Base-by-base conservation (phyloP, 1,140 invertebrate species). In the Cyrtorhinus lividipennis region DNA sequence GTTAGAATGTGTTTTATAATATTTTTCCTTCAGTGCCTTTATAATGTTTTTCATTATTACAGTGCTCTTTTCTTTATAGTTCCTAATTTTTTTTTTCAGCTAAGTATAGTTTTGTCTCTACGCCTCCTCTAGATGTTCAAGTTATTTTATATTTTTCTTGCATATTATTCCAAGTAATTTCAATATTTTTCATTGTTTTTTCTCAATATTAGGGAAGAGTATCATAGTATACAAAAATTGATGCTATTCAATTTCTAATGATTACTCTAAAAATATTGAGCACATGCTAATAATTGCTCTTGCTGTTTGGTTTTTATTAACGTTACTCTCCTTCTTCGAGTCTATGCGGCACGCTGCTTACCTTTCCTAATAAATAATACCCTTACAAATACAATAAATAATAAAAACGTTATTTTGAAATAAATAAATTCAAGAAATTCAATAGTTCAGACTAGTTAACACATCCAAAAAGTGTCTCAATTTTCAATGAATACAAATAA, bases 241-340 rank as follows among this genome's bases (percentile, higher is more conserved):
- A 10, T 61, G 60, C 63, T 64, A 64, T 60, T 59, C 63, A 64
- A 46, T 15, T 53, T 45, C 59, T 48, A 53, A 22, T 57, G 27
- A 26, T 46, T 59, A 44, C 18, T 61, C 45, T 64, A 59, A 60
- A n/a, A 64, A 30, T 23, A 22, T 64, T 64, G 63, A 64, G 63
- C 63, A 64, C 24, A 64, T 38, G 27, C 63, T 64, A 60, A 61
- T 57, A 60, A 64, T 64, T 64, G 63, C 63, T 64, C 63, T 64
- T 61, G 59, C 58, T 53, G 59, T 64, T 64, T 63, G 25, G 13
- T 53, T 45, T n/a, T 59, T 25, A 18, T 57, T 57, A n/a, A n/a
- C n/a, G n/a, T n/a, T n/a, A n/a, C n/a, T n/a, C n/a, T n/a, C n/a
- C n/a, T 24, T 23, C 56, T 23, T 58, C 48, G 20, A 53, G 48